Evolutionary conservation across 2,888 invertebrate genomes (phyloP).

Genomic region (Epistrophella euchroma): DNA sequence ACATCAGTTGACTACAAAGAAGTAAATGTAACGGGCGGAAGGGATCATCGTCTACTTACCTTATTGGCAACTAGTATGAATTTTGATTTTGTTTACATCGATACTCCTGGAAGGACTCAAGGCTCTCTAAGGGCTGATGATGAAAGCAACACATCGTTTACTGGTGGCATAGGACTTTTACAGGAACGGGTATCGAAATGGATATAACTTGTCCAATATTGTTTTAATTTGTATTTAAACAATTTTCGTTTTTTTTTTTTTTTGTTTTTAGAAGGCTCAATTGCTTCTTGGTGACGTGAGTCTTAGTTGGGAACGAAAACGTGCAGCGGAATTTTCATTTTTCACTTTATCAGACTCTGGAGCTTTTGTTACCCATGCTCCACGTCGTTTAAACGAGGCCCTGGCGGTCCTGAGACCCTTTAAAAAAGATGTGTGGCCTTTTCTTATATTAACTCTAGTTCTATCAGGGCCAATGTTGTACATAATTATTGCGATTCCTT

Average conservation of each 20-base stretch:
- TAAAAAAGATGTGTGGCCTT: slow-evolving; percentile 90
- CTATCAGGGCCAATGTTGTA: slow-evolving; percentile 89
- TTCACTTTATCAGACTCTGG: slow-evolving; percentile 91
- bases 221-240: neutral
- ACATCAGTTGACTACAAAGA: slow-evolving; percentile 73
- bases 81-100: slow-evolving; percentile 89
- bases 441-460: slow-evolving; percentile 87
- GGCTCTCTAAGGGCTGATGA: slow-evolving; percentile 85
- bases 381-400: slow-evolving; percentile 89
- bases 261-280: slow-evolving; percentile 86
- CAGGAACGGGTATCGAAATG: slow-evolving; percentile 86
- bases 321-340: slow-evolving; percentile 90
- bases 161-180: slow-evolving; percentile 89
- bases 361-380: slow-evolving; percentile 90
- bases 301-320: slow-evolving; percentile 89
- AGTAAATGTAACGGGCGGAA: slow-evolving; percentile 87
- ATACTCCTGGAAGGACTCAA: slow-evolving; percentile 90
- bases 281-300: slow-evolving; percentile 91
- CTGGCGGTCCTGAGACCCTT: slow-evolving; percentile 90
- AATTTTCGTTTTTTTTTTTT: slow-evolving; percentile 12
- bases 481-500: slow-evolving; percentile 87
- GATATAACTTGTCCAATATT: neutral
- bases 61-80: slow-evolving; percentile 88
- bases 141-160: slow-evolving; percentile 88
- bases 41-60: slow-evolving; percentile 89